phyloP scores from a whole-genome alignment of 2,888 invertebrate species.

The Drosophila sordidula region DNA sequence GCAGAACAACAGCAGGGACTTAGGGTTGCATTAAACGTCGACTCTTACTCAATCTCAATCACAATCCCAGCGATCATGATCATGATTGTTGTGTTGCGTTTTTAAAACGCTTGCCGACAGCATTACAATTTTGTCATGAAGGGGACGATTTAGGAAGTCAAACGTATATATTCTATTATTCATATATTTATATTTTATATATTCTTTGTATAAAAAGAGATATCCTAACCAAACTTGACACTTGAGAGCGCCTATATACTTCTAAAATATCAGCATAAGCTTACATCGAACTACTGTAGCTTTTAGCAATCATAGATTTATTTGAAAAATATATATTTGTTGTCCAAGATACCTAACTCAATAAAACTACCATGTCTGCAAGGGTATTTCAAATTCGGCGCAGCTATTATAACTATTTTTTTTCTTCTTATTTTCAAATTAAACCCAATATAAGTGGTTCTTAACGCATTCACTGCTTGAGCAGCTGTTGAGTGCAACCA shows the following conservation, averaged over 20 bases:
- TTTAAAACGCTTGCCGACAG: background rate
- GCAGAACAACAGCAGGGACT: conserved; percentile 41
- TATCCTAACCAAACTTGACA: too few species aligned
- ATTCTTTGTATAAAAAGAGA: background rate
- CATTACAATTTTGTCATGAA: background rate
- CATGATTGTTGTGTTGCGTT: conserved; percentile 33
- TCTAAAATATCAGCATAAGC: too few species aligned
- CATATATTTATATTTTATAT: too few species aligned
- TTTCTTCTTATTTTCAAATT: conserved; percentile 3
- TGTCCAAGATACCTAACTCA: too few species aligned
- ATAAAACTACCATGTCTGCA: background rate
- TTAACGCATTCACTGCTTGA: background rate
- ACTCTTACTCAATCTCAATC: conserved; percentile 11
- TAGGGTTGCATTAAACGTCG: conserved; percentile 45
- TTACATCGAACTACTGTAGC: too few species aligned
- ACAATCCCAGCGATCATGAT: conserved; percentile 32
- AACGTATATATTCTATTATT: too few species aligned
- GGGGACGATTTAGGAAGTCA: too few species aligned
- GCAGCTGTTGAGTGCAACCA: conserved; percentile 7
- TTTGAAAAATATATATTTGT: too few species aligned
- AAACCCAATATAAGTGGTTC: conserved; percentile 2
- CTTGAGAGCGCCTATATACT: too few species aligned
- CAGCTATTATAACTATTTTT: background rate
- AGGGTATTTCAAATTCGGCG: background rate
- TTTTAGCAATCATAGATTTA: too few species aligned